Base-by-base conservation (phyloP, 2,797 vertebrate genomes). In the Neomorphus geoffroyi region DNA sequence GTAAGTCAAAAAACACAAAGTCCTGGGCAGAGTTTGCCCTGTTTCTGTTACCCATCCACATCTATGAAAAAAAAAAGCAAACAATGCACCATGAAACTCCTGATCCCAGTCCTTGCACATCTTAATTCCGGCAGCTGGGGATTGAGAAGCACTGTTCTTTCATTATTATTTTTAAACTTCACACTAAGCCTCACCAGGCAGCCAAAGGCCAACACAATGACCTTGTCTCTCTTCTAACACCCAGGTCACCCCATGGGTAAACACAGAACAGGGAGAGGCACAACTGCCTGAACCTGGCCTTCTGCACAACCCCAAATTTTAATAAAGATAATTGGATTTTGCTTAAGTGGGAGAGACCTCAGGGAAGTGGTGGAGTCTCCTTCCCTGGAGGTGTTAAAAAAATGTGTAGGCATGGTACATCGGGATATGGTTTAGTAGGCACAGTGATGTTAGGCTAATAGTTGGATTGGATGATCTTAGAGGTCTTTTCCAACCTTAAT, bases 1-100 rank as follows among this genome's bases (percentile, higher is more conserved):
- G 74, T 32, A 91, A 95, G 85, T 82, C n/a, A 82, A 85, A 94
- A 92, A 51, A 22, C 66, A 73, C 56, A 51, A 73, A n/a, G 66
- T 51, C 58, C 80, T 3, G 7, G 56, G 54, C 57, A 74, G 64
- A 65, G n/a, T 43, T 51, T 85, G 61, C 35, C 46, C 77, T 66
- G 43, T 56, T 88, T 75, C 74, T 45, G 61, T 32, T 86, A 37
- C 39, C 57, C 19, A 5, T 32, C n/a, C 46, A 37, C 6, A 22
- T 48, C 17, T 58, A 35, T 8, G 37, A 54, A 53, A 53, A 67
- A 67, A 50, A 61, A 60, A 39, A 37, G 21, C 58, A 69, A 86
- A 65, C 37, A 41, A 8, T 6, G 48, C 28, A 72, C 58, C 67
- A 39, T 5, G 46, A 72, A 86, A 80, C 10, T 5, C 23, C 13